Evolutionary conservation across 2,888 invertebrate genomes (phyloP), one percentile per base, ranked within the genome.

Genomic region (Brachypalpus laphriformis): DNA sequence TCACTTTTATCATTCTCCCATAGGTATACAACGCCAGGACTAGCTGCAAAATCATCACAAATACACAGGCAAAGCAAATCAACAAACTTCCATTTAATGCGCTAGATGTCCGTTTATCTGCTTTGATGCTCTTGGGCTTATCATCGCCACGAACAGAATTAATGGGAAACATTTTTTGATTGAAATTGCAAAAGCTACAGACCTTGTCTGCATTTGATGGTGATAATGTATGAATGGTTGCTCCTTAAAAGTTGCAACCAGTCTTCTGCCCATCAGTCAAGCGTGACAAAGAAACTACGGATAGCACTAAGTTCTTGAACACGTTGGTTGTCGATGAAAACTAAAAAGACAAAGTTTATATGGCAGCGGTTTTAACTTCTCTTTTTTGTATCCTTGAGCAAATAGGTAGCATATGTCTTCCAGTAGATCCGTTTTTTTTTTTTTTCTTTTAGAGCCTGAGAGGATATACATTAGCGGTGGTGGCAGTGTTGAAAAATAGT

Each of bases 181-280:
- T 61, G 11, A 74, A 81, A 74, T 14, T 68, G 66, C 9, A 22
- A 56, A 56, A 22, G 18, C 61, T 8, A 54, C 40, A 70, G 54
- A 25, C 20, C 14, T 25, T 25, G 8, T 16, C 16, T 14, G 9
- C 2, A 9, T 9, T 8, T n/a, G 18, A 9, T 11, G 45, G 11
- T 9, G 78, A 76, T 68, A 49, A 74, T 78, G 77, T 31, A 22
- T 14, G 42, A 61, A 74, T 51, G 61, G 47, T 14, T 59, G 65
- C 47, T 47, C 59, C 37, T 47, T 22, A 77, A 83, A 83, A 80
- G 68, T 74, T 82, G 31, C 54, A 40, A 45, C 14, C 74, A 68
- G 80, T 70, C 70, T 34, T 7, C 14, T 74, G 61, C 74, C 83
- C 68, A 70, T 74, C 74, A 70, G 56, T 83, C 74, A 80, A 70